Percentiles rank a stretch among this genome's conserved stretches.
These are phyloP conservation scores for Philopedon plagiatum DNA, from an alignment of 2,888 invertebrate genomes.

Conservation along the genomic window DNA sequence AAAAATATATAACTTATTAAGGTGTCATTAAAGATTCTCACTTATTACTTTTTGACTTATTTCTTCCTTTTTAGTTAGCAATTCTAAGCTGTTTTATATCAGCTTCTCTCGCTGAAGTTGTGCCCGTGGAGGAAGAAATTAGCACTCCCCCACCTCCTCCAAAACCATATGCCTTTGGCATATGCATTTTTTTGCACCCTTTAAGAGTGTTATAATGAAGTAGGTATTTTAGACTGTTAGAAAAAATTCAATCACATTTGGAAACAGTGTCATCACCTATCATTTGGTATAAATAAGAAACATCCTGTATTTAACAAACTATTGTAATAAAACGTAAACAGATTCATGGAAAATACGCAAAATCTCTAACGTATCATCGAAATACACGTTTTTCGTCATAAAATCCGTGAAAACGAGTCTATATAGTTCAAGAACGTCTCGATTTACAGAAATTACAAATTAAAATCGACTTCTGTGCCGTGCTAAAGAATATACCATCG, in stretches of 20 bases:
- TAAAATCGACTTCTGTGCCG: slow-evolving; percentile 1
- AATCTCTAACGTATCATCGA: not conserved
- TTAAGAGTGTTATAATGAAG: no score
- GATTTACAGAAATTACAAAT: not conserved
- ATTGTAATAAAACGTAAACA: not conserved
- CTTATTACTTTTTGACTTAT: no score
- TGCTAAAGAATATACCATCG: not conserved
- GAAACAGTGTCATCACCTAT: not conserved
- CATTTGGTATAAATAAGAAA: not conserved
- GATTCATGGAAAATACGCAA: not conserved
- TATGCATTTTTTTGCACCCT: no score
- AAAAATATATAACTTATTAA: no score
- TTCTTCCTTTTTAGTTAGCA: slow-evolving; percentile 16
- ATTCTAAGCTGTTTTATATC: slow-evolving; percentile 8
- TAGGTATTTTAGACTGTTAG: no score
- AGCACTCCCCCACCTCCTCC: slow-evolving; percentile 69
- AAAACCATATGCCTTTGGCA: slow-evolving; percentile 81
- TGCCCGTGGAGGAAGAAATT: slow-evolving; percentile 8
- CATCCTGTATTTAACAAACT: not conserved
- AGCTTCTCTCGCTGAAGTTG: slow-evolving; percentile 12
- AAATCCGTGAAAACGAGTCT: slow-evolving; percentile 11
- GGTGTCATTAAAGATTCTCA: no score
- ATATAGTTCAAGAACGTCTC: slow-evolving; percentile 27
- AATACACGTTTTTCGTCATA: not conserved
- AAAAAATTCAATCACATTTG: no score